These are phyloP conservation scores for Hydropsyche betteni DNA, from an alignment of 2,888 invertebrate species.

Conservation along the genomic window DNA sequence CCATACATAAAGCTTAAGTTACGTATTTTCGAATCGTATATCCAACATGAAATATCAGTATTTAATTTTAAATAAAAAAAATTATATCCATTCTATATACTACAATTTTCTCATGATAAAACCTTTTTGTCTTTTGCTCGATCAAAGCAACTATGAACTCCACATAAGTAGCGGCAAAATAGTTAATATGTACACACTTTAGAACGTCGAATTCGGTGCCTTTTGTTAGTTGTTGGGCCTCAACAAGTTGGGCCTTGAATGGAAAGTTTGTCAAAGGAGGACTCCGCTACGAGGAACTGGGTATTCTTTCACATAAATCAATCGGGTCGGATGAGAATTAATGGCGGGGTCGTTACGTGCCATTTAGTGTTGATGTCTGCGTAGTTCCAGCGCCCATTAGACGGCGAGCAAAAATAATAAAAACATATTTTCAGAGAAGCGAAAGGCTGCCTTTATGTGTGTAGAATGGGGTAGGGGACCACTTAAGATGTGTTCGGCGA, in stretches of 20 bases:
- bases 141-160: not conserved
- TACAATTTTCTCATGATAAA: slow-evolving; percentile 8
- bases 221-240: not conserved
- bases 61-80: no score
- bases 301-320: slow-evolving; percentile 30
- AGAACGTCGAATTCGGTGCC: not conserved
- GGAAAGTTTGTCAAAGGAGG: slow-evolving; percentile 29
- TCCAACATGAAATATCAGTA: not conserved
- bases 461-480: not conserved
- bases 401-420: slow-evolving; percentile 9
- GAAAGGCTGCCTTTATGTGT: not conserved
- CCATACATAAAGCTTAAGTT: not conserved
- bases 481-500: slow-evolving; percentile 24
- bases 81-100: not conserved
- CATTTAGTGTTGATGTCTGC: slow-evolving; percentile 27
- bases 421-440: slow-evolving; percentile 4
- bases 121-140: slow-evolving; percentile 23
- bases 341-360: slow-evolving; percentile 23
- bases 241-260: slow-evolving; percentile 29
- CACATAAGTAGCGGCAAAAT: not conserved
- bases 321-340: slow-evolving; percentile 20
- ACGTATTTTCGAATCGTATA: not conserved
- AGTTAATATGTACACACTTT: slow-evolving; percentile 2
- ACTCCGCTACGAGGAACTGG: not conserved
- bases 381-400: slow-evolving; percentile 8